These are phyloP conservation scores for Apis laboriosa DNA, from an alignment of 1,140 invertebrate species.

Conservation along the genomic window DNA sequence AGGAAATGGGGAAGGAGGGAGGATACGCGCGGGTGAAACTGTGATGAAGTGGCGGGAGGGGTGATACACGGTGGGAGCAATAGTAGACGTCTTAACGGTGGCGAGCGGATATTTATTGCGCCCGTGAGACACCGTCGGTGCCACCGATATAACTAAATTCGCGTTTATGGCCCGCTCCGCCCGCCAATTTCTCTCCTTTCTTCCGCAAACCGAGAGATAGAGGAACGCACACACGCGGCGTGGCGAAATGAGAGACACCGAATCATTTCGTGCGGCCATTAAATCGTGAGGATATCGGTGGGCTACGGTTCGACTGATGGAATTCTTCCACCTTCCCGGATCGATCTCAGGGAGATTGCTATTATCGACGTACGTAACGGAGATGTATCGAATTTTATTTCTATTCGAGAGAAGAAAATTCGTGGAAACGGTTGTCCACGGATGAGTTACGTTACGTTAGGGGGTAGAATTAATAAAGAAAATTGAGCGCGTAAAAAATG, in stretches of 20 bases:
- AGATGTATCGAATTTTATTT: conserved; percentile 10
- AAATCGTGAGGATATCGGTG: conserved; percentile 44
- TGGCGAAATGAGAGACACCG: conserved; percentile 18
- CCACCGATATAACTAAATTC: conserved; percentile 75
- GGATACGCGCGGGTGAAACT: conserved; percentile 9
- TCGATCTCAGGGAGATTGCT: conserved; percentile 29
- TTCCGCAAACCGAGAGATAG: neutral
- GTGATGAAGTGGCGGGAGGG: conserved; percentile 62
- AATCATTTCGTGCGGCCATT: conserved; percentile 57
- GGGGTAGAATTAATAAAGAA: conserved; percentile 42
- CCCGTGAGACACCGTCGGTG: conserved; percentile 63
- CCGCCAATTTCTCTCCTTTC: conserved; percentile 54
- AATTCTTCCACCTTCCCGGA: neutral
- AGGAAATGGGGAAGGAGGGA: neutral
- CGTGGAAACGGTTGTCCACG: neutral
- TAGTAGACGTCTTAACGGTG: conserved; percentile 68
- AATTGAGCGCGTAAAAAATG: conserved; percentile 29
- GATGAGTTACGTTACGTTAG: neutral
- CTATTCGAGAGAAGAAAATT: too few relatives aligned
- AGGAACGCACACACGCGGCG: neutral
- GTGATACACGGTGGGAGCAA: conserved; percentile 52
- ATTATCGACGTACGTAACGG: neutral
- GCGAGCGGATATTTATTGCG: conserved; percentile 72
- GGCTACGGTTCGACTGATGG: neutral
- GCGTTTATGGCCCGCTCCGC: conserved; percentile 67